phyloP scores from a whole-genome alignment of 2,888 invertebrate species.

The Neuroscelio doddi region DNA sequence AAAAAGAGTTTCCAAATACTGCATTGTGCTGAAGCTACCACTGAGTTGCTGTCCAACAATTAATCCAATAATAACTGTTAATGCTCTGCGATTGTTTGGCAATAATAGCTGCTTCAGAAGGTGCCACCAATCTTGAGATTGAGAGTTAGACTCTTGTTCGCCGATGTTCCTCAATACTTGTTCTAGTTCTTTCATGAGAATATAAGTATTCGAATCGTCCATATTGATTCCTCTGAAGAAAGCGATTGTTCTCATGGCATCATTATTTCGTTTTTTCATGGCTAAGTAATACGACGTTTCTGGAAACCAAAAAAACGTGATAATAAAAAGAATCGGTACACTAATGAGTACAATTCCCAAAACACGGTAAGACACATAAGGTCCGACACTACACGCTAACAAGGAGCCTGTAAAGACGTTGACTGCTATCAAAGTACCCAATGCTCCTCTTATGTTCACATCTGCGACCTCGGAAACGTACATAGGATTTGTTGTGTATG shows the following conservation, averaged over 20 bases:
- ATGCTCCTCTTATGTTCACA: constrained; percentile 64
- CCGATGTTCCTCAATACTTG: constrained; percentile 52
- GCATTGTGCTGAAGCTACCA: constrained; percentile 67
- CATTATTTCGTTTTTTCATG: constrained; percentile 54
- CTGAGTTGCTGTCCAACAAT: constrained; percentile 69
- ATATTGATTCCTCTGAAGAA: constrained; percentile 61
- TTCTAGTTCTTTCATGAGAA: constrained; percentile 48
- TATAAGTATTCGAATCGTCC: constrained; percentile 28
- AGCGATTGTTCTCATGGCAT: constrained; percentile 57
- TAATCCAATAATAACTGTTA: constrained; percentile 62
- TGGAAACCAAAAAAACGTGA: constrained; percentile 65
- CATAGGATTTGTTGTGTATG: constrained; percentile 68
- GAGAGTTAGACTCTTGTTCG: constrained; percentile 38
- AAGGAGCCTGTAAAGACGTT: constrained; percentile 69
- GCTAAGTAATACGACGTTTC: constrained; percentile 66
- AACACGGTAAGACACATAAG: constrained; percentile 57
- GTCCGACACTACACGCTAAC: constrained; percentile 63
- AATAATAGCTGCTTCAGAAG: constrained; percentile 51
- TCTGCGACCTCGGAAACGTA: constrained; percentile 69
- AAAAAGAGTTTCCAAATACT: constrained; percentile 63
- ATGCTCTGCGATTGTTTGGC: constrained; percentile 58
- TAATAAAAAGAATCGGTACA: constrained; percentile 61
- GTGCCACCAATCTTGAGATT: constrained; percentile 44
- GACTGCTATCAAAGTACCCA: constrained; percentile 66
- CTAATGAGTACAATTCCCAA: constrained; percentile 53